Conservation (phyloP, 2,113 vertebrate genomes). For the Mixornis gularis region DNA sequence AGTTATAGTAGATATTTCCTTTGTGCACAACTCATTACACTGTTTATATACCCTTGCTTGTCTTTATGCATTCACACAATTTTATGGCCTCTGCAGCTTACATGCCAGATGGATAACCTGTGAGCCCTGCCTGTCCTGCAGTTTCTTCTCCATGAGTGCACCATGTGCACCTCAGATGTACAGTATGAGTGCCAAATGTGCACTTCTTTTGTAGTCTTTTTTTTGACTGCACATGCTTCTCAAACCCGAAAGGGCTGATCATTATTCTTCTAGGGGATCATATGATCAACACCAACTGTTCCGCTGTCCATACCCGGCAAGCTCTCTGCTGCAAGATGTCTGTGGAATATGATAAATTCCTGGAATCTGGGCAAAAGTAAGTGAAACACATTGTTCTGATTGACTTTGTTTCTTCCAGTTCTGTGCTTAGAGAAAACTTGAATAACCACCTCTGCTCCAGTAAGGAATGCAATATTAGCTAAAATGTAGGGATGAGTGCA, state of each 20-base stretch:
- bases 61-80: neutral
- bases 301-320: slow-evolving; percentile 89
- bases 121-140: neutral
- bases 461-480: neutral
- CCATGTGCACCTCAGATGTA: neutral
- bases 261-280: slow-evolving; percentile 73
- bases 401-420: neutral
- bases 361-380: slow-evolving; percentile 93
- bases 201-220: neutral
- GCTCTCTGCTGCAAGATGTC: slow-evolving; percentile 99
- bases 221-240: neutral
- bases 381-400: slow-evolving; percentile 35
- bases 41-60: neutral
- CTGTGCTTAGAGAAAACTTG: neutral
- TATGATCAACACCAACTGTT: slow-evolving; percentile 96
- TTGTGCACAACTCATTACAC: neutral
- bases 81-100: neutral
- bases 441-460: neutral
- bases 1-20: neutral
- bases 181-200: neutral
- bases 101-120: neutral
- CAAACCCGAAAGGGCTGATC: neutral
- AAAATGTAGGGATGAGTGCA: neutral
- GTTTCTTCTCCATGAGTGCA: neutral
- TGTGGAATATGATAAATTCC: slow-evolving; percentile 96